Percentiles rank a stretch among this genome's conserved stretches.
These are phyloP conservation scores for Perithous albicinctus DNA, from an alignment of 2,888 invertebrate genomes.

Conservation along the genomic window DNA sequence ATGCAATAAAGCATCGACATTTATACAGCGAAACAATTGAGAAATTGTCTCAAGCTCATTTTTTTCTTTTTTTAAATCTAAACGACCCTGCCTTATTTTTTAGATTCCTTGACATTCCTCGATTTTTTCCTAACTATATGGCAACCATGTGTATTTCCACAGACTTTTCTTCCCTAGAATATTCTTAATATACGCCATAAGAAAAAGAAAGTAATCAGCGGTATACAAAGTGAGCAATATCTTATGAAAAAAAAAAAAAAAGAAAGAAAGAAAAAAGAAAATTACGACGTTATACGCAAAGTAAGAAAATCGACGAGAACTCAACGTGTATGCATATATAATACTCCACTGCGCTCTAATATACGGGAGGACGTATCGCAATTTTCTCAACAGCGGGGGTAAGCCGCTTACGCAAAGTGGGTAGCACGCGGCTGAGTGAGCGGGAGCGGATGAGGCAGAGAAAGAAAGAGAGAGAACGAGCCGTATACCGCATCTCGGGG, in stretches of 20 bases:
- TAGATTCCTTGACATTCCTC: too few species aligned
- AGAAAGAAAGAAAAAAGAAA: too few species aligned
- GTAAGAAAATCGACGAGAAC: slow-evolving; percentile 17
- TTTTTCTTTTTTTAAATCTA: too few species aligned
- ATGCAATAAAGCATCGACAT: too few species aligned
- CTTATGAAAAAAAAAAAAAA: neutral
- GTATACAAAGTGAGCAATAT: neutral
- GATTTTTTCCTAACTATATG: too few species aligned
- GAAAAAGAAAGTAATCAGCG: slow-evolving; percentile 34
- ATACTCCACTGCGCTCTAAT: slow-evolving; percentile 25
- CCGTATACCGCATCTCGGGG: too few species aligned
- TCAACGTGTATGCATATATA: neutral
- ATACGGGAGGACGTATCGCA: slow-evolving; percentile 70
- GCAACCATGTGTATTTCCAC: neutral
- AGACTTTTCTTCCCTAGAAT: neutral
- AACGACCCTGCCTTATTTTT: too few species aligned
- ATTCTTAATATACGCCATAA: neutral
- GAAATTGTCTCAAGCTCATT: too few species aligned
- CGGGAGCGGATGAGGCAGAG: slow-evolving; percentile 39
- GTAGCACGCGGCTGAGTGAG: slow-evolving; percentile 43
- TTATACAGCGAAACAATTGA: too few species aligned
- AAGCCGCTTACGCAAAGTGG: slow-evolving; percentile 79
- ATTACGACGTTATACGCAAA: neutral
- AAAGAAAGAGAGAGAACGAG: too few species aligned
- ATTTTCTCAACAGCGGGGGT: slow-evolving; percentile 76